Percentiles rank a stretch among this genome's conserved stretches.
Conservation (phyloP, 2,113 vertebrate genomes). For the Damaliscus lunatus region DNA sequence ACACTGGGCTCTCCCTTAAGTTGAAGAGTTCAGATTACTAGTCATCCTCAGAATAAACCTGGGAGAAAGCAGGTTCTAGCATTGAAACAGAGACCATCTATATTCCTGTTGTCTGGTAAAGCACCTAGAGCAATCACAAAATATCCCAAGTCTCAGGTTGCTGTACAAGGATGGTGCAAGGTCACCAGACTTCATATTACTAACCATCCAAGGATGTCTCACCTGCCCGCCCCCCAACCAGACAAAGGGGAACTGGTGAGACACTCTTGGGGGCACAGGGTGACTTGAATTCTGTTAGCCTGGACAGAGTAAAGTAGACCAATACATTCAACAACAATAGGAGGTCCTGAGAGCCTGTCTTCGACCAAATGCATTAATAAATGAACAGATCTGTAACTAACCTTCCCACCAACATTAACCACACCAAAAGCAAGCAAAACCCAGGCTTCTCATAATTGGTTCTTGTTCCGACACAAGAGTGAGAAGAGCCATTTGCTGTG, state of each 20-base stretch:
- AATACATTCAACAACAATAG: neutral
- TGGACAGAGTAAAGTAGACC: neutral
- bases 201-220: neutral
- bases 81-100: neutral
- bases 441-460: conserved; percentile 68
- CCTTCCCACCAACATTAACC: conserved; percentile 66
- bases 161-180: neutral
- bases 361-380: neutral
- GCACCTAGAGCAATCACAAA: neutral
- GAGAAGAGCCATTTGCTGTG: conserved; percentile 48
- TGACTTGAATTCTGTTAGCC: neutral
- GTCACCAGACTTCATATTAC: neutral
- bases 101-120: neutral
- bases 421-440: conserved; percentile 63
- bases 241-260: neutral
- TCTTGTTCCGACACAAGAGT: conserved; percentile 54
- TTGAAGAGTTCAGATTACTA: neutral
- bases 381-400: conserved; percentile 31
- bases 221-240: neutral
- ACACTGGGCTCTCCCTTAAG: neutral
- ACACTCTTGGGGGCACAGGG: too few species aligned
- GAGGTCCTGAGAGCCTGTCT: conserved; percentile 8
- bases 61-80: neutral
- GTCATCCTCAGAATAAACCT: neutral
- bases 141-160: neutral